These are phyloP conservation scores for Boulengeromyrus knoepffleri DNA, from an alignment of 2,113 vertebrate species.

Conservation along the genomic window DNA sequence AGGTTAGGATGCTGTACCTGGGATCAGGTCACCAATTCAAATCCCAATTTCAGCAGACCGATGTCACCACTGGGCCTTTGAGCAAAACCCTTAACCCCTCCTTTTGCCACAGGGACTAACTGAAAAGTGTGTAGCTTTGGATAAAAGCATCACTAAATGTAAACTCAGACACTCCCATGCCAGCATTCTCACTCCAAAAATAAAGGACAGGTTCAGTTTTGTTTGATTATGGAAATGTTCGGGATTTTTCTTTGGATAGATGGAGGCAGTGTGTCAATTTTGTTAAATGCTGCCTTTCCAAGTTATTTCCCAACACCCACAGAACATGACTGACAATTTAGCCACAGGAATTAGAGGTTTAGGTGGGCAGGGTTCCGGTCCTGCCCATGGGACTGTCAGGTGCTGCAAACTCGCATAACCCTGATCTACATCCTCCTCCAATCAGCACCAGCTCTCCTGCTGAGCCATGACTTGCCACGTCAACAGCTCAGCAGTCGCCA, in stretches of 20 bases:
- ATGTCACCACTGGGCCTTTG: not conserved
- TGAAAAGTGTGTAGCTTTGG: not conserved
- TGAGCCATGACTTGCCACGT: not conserved
- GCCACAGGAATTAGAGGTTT: not conserved
- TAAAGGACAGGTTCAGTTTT: not conserved
- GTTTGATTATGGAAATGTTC: not conserved
- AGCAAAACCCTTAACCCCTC: not conserved
- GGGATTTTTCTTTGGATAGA: not conserved
- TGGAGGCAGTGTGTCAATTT: not conserved
- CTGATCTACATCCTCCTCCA: not conserved
- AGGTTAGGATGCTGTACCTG: not conserved
- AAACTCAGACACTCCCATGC: not conserved
- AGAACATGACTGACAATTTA: not conserved
- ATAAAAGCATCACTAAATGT: not conserved
- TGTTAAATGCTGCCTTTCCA: not conserved
- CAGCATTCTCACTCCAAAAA: not conserved
- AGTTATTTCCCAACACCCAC: not conserved
- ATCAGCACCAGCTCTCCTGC: not conserved
- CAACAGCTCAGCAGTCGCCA: not conserved
- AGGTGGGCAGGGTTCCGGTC: not conserved
- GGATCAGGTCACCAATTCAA: not conserved
- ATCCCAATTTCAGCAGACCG: not conserved
- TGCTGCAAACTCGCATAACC: not conserved
- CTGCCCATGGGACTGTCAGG: not conserved
- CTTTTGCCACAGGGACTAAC: not conserved